Percentiles rank a stretch among this genome's conserved stretches.
Evolutionary conservation across 2,888 invertebrate species (phyloP).

Genomic region (Melolontha melolontha): DNA sequence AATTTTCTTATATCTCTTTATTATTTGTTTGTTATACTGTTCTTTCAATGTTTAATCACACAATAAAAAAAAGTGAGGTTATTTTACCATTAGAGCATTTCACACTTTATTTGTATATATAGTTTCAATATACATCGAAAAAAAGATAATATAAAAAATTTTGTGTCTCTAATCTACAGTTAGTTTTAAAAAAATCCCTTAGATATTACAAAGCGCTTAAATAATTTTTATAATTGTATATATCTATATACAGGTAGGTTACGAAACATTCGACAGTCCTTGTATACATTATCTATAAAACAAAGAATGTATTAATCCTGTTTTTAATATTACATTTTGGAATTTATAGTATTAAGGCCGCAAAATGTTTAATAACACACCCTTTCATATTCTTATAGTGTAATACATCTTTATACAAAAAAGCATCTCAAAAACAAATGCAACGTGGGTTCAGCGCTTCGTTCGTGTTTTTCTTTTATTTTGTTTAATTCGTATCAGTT

Average conservation of each 20-base stretch:
- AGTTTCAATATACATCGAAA: conserved; percentile 37
- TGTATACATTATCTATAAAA: neutral
- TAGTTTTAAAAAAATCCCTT: conserved; percentile 41
- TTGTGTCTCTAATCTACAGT: conserved; percentile 33
- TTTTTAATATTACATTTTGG: neutral
- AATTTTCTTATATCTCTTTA: no score
- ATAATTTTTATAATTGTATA: conserved; percentile 23
- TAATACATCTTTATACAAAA: conserved; percentile 33
- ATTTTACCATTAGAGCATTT: conserved; percentile 10
- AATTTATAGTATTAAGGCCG: neutral
- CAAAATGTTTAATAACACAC: conserved; percentile 19
- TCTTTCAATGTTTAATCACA: neutral
- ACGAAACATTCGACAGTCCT: conserved; percentile 25
- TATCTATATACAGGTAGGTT: conserved; percentile 33
- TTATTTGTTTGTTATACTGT: neutral
- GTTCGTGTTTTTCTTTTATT: conserved; percentile 9
- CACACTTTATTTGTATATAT: conserved; percentile 43
- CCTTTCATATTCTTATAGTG: conserved; percentile 22
- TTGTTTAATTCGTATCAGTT: conserved; percentile 18
- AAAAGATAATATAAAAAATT: conserved; percentile 40
- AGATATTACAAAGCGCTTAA: conserved; percentile 41
- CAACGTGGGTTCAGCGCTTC: conserved; percentile 33
- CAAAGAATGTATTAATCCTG: neutral
- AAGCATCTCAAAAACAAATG: conserved; percentile 39
- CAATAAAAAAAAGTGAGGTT: conserved; percentile 19